Percentiles rank a stretch among this genome's conserved stretches.
These are phyloP conservation scores for Euplexia lucipara DNA, from an alignment of 2,888 invertebrate genomes.

Conservation along the genomic window DNA sequence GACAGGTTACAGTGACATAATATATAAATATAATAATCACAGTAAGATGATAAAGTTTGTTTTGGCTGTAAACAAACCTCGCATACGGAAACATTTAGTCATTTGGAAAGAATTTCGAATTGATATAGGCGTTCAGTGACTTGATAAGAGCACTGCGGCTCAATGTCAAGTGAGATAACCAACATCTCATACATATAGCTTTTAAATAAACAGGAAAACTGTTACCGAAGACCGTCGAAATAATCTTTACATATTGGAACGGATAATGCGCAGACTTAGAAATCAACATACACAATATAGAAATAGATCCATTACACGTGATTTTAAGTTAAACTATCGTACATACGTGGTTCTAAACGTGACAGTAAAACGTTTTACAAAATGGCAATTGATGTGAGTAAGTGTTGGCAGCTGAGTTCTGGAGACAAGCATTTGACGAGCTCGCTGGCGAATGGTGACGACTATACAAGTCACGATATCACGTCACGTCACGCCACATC, in stretches of 20 bases:
- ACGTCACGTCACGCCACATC: too few relatives aligned
- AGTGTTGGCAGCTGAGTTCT: constrained; percentile 21
- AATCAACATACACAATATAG: constrained; percentile 51
- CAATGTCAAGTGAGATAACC: constrained; percentile 35
- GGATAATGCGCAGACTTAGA: constrained; percentile 51
- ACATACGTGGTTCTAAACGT: constrained; percentile 21
- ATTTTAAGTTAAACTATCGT: not conserved
- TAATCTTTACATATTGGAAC: constrained; percentile 41
- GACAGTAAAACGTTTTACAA: constrained; percentile 38
- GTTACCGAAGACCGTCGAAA: constrained; percentile 54
- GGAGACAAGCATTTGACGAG: constrained; percentile 6
- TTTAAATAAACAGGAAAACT: constrained; percentile 38
- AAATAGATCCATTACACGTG: constrained; percentile 19
- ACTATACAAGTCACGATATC: too few relatives aligned
- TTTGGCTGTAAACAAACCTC: constrained; percentile 38
- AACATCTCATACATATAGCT: constrained; percentile 40
- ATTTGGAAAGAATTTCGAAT: constrained; percentile 41
- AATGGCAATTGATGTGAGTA: constrained; percentile 44
- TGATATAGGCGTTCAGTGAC: constrained; percentile 42
- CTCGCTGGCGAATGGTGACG: not conserved
- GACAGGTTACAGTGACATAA: constrained; percentile 47
- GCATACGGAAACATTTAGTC: constrained; percentile 36
- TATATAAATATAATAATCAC: constrained; percentile 51
- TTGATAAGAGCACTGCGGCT: constrained; percentile 41
- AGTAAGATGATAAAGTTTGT: constrained; percentile 47